These are phyloP conservation scores for Drosophila colorata DNA, from an alignment of 2,888 invertebrate genomes.

Conservation along the genomic window DNA sequence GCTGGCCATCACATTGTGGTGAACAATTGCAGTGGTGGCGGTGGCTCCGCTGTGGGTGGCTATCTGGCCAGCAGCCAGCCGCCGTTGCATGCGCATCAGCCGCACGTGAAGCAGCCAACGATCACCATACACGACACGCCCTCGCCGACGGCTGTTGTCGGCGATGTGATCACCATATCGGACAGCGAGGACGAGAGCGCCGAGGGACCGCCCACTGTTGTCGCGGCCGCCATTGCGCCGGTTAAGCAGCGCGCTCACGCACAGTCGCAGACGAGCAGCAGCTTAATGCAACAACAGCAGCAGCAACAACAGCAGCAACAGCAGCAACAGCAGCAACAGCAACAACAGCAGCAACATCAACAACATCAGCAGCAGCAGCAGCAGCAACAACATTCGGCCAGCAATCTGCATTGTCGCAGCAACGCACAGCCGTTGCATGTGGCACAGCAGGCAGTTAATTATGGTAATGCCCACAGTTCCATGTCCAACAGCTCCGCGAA, in stretches of 20 bases:
- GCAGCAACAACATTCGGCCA: conserved; percentile 85
- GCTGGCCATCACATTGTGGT: conserved; percentile 76
- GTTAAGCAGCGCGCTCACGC: conserved; percentile 84
- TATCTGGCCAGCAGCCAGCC: conserved; percentile 62
- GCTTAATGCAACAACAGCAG: conserved; percentile 80
- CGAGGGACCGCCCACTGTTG: conserved; percentile 70
- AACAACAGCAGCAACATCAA: conserved; percentile 70
- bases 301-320: conserved; percentile 3
- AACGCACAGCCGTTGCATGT: conserved; percentile 67
- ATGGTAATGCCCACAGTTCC: conserved; percentile 72
- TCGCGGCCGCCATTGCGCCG: conserved; percentile 60
- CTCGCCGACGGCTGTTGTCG: conserved; percentile 93
- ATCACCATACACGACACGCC: conserved; percentile 98
- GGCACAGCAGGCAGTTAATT: conserved; percentile 70
- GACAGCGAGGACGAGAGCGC: conserved; percentile 96
- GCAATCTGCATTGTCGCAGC: conserved; percentile 67
- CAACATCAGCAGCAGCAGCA: conserved; percentile 80
- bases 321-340: conserved; percentile 72
- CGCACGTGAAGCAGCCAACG: conserved; percentile 88
- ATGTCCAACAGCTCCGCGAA: conserved; percentile 56
- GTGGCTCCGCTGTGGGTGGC: conserved; percentile 17
- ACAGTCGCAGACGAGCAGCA: conserved; percentile 83
- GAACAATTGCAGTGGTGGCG: conserved; percentile 62
- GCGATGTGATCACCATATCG: conserved; percentile 92
- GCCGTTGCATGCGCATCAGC: conserved; percentile 68